A percentile compares a stretch with the other conserved stretches of the same genome.
Conservation (phyloP, 1,140 invertebrate genomes). For the Bombus waltoni region DNA sequence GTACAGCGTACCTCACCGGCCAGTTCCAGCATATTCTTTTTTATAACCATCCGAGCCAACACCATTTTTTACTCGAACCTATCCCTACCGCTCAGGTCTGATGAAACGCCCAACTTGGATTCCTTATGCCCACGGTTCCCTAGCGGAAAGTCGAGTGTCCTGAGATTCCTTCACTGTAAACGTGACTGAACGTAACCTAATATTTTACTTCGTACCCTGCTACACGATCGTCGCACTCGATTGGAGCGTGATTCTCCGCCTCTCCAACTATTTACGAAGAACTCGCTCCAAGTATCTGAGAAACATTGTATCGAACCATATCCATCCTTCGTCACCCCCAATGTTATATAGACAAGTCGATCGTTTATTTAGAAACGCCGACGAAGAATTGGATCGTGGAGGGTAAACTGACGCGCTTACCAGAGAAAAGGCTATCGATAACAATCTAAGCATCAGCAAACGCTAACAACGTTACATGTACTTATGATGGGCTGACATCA, state of each 20-base stretch:
- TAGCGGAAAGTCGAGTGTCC: not conserved
- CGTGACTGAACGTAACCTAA: not conserved
- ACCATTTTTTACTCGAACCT: constrained; percentile 52
- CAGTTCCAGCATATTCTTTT: constrained; percentile 6
- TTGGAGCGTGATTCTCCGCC: constrained; percentile 43
- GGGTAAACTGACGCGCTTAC: not conserved
- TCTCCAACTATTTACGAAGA: constrained; percentile 8
- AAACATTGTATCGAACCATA: constrained; percentile 21
- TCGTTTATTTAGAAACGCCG: not conserved
- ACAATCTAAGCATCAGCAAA: not conserved
- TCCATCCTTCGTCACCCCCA: not conserved
- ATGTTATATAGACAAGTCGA: not conserved
- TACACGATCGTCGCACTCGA: constrained; percentile 28
- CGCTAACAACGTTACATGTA: not conserved
- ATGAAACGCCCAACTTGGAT: constrained; percentile 38
- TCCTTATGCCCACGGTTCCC: not conserved
- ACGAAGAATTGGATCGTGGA: not conserved
- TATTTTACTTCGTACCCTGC: constrained; percentile 30
- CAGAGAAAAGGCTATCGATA: not conserved
- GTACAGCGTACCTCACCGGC: not conserved
- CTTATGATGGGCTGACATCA: not conserved
- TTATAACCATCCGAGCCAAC: constrained; percentile 38
- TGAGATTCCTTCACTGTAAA: not conserved
- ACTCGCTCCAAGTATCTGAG: not conserved
- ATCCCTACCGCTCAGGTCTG: not conserved